A percentile compares a stretch with the other conserved stretches of the same genome.
These are phyloP conservation scores for Linyphia triangularis DNA, from an alignment of 2,888 invertebrate genomes.

Conservation along the genomic window DNA sequence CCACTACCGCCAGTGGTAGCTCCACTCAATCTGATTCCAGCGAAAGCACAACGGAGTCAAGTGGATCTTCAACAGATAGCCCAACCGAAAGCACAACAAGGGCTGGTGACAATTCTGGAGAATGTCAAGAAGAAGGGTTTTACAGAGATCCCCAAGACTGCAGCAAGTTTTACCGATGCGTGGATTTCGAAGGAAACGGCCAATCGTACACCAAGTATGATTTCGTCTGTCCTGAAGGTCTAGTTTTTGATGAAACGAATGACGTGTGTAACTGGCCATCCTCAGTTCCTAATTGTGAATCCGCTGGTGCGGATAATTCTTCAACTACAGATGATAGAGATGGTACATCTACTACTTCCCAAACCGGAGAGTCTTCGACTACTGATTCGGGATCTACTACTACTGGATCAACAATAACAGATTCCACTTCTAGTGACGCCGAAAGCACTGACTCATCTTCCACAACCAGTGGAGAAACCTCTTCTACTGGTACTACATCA, in stretches of 20 bases:
- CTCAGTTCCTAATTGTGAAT: slow-evolving; percentile 75
- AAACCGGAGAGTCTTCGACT: neutral
- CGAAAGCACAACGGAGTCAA: slow-evolving; percentile 16
- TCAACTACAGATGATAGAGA: slow-evolving; percentile 16
- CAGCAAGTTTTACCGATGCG: slow-evolving; percentile 76
- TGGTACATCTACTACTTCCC: neutral
- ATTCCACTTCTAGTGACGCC: neutral
- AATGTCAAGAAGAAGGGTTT: slow-evolving; percentile 75
- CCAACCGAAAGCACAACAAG: neutral
- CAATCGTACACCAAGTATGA: slow-evolving; percentile 70
- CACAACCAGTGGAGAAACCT: neutral
- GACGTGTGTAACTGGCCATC: slow-evolving; percentile 77
- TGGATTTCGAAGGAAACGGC: slow-evolving; percentile 70
- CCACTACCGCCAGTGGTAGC: neutral
- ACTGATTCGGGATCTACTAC: neutral
- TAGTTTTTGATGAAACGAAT: slow-evolving; percentile 76
- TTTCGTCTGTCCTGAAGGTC: slow-evolving; percentile 76
- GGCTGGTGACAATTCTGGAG: neutral
- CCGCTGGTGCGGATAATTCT: slow-evolving; percentile 1
- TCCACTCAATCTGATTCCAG: neutral
- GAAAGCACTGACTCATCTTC: slow-evolving; percentile 34
- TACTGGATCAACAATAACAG: neutral
- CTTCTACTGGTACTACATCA: neutral
- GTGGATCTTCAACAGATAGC: neutral
- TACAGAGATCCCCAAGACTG: slow-evolving; percentile 76